These are phyloP conservation scores for Diadegma fenestrale DNA, from an alignment of 2,888 invertebrate genomes.

Conservation along the genomic window DNA sequence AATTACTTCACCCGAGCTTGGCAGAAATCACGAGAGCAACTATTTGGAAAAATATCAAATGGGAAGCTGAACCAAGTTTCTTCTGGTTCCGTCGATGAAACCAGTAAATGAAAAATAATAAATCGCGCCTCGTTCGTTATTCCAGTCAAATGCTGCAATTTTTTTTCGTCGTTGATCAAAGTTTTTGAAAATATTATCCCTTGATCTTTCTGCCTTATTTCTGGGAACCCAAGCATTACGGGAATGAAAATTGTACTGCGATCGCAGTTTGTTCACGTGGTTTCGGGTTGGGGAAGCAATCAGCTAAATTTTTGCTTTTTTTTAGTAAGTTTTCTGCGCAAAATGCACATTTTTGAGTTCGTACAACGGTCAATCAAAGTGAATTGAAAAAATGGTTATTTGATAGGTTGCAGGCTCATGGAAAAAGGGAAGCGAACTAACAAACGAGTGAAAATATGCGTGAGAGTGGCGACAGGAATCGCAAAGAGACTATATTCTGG, in stretches of 20 bases:
- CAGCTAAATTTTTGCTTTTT: not conserved
- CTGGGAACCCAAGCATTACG: too few species aligned
- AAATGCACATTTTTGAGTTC: not conserved
- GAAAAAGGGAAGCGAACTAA: not conserved
- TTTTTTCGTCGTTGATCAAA: not conserved
- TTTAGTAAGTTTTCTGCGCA: not conserved
- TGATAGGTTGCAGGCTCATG: not conserved
- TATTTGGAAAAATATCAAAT: constrained; percentile 14
- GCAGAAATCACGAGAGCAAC: not conserved
- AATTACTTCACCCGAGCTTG: not conserved
- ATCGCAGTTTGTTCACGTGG: not conserved
- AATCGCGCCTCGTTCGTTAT: not conserved
- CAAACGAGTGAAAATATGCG: not conserved
- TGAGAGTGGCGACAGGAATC: not conserved
- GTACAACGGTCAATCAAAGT: too few species aligned
- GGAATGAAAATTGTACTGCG: too few species aligned
- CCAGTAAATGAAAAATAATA: not conserved
- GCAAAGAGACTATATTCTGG: not conserved
- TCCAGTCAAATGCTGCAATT: not conserved
- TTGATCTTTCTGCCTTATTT: not conserved
- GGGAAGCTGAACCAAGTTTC: not conserved
- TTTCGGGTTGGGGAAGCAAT: not conserved
- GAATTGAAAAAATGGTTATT: too few species aligned
- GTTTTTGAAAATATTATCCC: not conserved
- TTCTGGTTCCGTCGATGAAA: not conserved